Evolutionary conservation across 2,888 invertebrate genomes (phyloP), one percentile per base, ranked within the genome.

Genomic region (Pristionchus arcanus): DNA sequence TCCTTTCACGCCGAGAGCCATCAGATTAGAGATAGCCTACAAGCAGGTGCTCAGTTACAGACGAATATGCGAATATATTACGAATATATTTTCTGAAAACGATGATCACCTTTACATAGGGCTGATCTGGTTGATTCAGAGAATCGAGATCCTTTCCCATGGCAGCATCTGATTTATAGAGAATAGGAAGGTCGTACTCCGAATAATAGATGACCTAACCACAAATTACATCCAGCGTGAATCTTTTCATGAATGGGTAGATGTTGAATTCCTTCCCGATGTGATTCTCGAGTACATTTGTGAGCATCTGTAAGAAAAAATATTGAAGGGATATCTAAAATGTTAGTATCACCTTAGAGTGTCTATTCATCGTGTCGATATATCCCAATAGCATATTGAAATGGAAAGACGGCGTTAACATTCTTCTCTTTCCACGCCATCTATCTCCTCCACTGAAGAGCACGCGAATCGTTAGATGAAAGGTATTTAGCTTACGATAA

Each of bases 401-500:
- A 66, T 71, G 68, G 53, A 87, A 87, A 7, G 87, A 28, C 19
- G 87, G 87, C 2, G 87, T 71, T 49, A 87, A 49, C 87, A 87
- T 71, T 49, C 71, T 87, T 21, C 87, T 28, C 34, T 71, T 37
- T 28, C 49, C 21, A 11, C 87, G 16, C 87, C 87, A 87, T 59
- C 71, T 87, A 21, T 87, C 87, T 21, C 71, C 87, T 11, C 53
- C 53, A 21, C 71, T 87, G 53, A 25, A 87, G 0, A 2, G 9
- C 13, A 25, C 42, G 4, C 66, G 0, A 21, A 0, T 25, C 7
- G 16, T 19, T 3, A 1, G 11, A 5, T 25, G 21, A 25, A 9
- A n/a, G 25, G 5, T 2, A 55, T 7, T 31, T 0, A 87, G 4
- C 68, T 68, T 5, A 87, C 87, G 49, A 31, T 13, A 95, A 95